phyloP scores from a whole-genome alignment of 2,888 invertebrate genomes.

The Scotopteryx bipunctaria region DNA sequence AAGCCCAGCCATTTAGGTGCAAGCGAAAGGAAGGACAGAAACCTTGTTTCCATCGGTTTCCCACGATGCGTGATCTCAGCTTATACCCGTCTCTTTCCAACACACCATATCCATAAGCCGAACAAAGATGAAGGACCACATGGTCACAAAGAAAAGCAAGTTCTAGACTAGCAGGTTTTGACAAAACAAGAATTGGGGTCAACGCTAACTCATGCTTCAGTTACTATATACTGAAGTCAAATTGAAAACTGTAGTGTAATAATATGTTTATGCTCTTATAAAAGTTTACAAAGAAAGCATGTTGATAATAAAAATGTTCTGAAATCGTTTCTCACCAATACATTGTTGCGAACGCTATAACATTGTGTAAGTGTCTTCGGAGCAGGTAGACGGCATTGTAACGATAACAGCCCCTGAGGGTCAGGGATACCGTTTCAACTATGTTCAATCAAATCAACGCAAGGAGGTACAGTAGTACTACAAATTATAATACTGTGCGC shows the following conservation, averaged over 20 bases:
- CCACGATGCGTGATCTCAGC: slow-evolving; percentile 61
- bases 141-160: slow-evolving; percentile 49
- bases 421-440: slow-evolving; percentile 37
- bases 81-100: slow-evolving; percentile 47
- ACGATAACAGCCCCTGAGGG: slow-evolving; percentile 41
- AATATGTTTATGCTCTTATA: slow-evolving; percentile 26
- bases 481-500: too few relatives aligned
- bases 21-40: slow-evolving; percentile 72
- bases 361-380: slow-evolving; percentile 38
- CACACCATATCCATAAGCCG: slow-evolving; percentile 28
- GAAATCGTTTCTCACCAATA: slow-evolving; percentile 33
- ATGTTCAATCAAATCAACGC: not conserved
- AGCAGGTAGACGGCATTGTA: slow-evolving; percentile 64
- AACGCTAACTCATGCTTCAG: slow-evolving; percentile 39
- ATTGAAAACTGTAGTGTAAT: slow-evolving; percentile 9
- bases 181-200: slow-evolving; percentile 52
- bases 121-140: slow-evolving; percentile 37
- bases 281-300: slow-evolving; percentile 33
- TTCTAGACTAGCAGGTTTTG: slow-evolving; percentile 60
- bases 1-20: slow-evolving; percentile 58
- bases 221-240: slow-evolving; percentile 14
- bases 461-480: too few relatives aligned
- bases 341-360: slow-evolving; percentile 48
- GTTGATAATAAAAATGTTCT: slow-evolving; percentile 32
- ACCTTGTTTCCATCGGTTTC: slow-evolving; percentile 68